Conservation (phyloP, 1,140 invertebrate species). For the Saccostrea cuccullata region DNA sequence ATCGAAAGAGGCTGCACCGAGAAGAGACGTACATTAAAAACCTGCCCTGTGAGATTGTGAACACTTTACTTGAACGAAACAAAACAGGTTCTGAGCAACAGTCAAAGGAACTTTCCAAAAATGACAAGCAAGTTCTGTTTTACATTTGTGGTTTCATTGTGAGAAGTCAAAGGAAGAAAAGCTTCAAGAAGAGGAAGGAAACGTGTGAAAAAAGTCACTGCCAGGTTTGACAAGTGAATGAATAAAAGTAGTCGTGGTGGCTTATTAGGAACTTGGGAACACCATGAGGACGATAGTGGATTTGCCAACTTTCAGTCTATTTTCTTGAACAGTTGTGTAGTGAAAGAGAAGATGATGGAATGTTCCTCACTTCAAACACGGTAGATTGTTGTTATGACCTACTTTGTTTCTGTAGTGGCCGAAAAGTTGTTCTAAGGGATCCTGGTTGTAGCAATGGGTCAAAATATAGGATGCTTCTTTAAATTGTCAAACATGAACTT, state of each 20-base stretch:
- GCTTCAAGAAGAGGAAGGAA: neutral
- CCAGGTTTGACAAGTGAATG: constrained; percentile 7
- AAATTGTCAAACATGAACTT: constrained; percentile 43
- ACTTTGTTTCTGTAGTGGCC: constrained; percentile 42
- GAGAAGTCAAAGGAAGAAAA: neutral
- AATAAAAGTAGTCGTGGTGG: constrained; percentile 35
- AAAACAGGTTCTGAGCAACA: too few relatives aligned
- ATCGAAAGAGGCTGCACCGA: neutral
- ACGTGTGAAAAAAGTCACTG: neutral
- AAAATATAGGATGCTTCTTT: constrained; percentile 50
- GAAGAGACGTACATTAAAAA: neutral
- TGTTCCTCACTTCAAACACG: constrained; percentile 42
- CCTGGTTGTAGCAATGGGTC: constrained; percentile 56
- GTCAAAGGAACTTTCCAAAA: too few relatives aligned
- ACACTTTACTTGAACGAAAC: too few relatives aligned
- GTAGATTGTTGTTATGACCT: constrained; percentile 47
- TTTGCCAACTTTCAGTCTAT: neutral
- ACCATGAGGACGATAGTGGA: neutral
- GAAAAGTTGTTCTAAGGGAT: constrained; percentile 57
- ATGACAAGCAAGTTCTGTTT: too few relatives aligned
- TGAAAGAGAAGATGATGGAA: neutral
- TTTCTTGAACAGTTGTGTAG: neutral
- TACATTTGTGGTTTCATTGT: too few relatives aligned
- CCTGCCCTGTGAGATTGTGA: neutral
- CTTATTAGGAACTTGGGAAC: constrained; percentile 30